A percentile compares a stretch with the other conserved stretches of the same genome.
Conservation (phyloP, 2,113 vertebrate species). For the Myrmecophaga tridactyla region DNA sequence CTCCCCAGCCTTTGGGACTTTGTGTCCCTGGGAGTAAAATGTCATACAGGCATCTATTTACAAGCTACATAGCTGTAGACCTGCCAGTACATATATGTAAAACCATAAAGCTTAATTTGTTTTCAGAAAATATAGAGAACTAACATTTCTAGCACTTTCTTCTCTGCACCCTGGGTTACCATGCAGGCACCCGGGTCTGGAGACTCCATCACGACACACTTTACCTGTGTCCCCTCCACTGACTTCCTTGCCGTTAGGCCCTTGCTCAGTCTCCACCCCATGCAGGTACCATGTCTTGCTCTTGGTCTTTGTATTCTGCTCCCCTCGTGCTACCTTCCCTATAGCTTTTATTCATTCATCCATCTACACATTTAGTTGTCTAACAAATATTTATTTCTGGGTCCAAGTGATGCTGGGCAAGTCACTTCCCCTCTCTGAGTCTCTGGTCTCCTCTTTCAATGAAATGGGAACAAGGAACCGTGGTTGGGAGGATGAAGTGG, state of each 20-base stretch:
- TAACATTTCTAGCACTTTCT: neutral
- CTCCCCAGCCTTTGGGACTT: neutral
- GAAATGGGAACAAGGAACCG: neutral
- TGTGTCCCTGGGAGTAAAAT: accelerated
- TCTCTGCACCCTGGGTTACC: neutral
- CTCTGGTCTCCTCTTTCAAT: neutral
- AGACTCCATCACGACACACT: accelerated
- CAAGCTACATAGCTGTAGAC: no score
- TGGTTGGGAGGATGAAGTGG: neutral
- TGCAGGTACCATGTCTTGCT: accelerated
- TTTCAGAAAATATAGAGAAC: neutral
- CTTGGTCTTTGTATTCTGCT: neutral
- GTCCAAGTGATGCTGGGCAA: neutral
- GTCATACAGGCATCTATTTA: neutral
- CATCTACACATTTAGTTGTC: neutral
- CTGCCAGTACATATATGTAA: neutral
- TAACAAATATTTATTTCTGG: neutral
- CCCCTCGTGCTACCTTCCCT: accelerated
- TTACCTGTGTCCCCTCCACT: accelerated
- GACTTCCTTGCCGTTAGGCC: neutral
- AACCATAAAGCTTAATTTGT: neutral
- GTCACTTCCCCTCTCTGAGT: neutral
- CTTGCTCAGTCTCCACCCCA: neutral
- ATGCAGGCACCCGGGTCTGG: neutral
- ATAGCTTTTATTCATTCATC: neutral